Conservation (phyloP, 2,113 vertebrate species). For the Eudorcas thomsonii region DNA sequence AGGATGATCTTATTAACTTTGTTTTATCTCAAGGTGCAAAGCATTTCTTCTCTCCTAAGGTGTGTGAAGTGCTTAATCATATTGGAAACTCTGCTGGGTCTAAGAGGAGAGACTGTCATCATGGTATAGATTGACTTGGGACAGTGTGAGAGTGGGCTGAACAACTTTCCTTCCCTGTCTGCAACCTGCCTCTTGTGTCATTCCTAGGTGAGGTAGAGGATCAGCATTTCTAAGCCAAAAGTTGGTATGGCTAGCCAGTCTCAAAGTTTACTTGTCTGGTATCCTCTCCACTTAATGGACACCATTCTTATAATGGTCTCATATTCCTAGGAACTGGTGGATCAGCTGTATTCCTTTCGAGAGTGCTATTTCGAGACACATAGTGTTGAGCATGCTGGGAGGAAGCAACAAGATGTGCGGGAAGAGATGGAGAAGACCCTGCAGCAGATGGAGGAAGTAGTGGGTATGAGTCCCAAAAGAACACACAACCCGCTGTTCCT, state of each 20-base stretch:
- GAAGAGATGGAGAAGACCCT: slow-evolving; percentile 84
- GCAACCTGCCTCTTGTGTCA: neutral
- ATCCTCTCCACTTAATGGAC: neutral
- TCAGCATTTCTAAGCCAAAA: neutral
- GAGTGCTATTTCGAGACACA: slow-evolving; percentile 91
- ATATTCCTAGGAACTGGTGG: slow-evolving; percentile 85
- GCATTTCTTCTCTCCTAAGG: neutral
- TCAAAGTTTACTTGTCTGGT: neutral
- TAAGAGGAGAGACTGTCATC: neutral
- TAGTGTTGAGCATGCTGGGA: slow-evolving; percentile 84
- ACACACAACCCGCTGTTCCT: neutral
- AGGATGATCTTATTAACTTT: neutral
- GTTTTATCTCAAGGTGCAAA: slow-evolving; percentile 3
- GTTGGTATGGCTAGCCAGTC: neutral
- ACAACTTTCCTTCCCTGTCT: neutral
- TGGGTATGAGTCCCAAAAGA: slow-evolving; percentile 76
- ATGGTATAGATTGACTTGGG: neutral
- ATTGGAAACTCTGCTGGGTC: neutral
- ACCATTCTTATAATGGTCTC: neutral
- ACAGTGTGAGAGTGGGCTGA: neutral
- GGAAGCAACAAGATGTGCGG: slow-evolving; percentile 85
- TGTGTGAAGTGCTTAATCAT: neutral
- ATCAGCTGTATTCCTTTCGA: slow-evolving; percentile 87
- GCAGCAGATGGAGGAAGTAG: slow-evolving; percentile 83
- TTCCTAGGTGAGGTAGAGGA: neutral